Evolutionary conservation across 2,113 vertebrate species (phyloP), one percentile per base, ranked within the genome.

Genomic region (Oxygymnocypris stewartii): DNA sequence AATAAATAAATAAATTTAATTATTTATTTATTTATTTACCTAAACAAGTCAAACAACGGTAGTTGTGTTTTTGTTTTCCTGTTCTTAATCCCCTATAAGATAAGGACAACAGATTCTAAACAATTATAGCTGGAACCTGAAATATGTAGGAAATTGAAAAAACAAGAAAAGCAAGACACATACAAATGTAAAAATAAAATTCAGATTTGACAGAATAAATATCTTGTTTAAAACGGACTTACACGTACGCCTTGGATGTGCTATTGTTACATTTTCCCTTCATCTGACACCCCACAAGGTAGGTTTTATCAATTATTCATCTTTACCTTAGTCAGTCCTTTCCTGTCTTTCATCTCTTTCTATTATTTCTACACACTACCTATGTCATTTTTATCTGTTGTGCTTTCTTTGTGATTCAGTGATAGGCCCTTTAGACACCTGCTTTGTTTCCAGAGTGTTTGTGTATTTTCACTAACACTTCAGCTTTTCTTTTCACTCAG

Each of bases 371-470:
- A 40, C 23, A 25, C n/a, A 14, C 31, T 28, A 78, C 35, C 40
- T 44, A n/a, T 59, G 47, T 35, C 65, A 31, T 11, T 28, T 76
- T 28, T 23, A 28, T 69, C 11, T 10, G 11, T 40, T n/a, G 42
- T 69, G 20, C 31, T 71, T 54, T 25, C 77, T 79, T 80, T 54
- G 23, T 57, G 67, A 57, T 80, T 63, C 59, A 67, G 84, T 77
- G 57, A 61, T 77, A 49, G 37, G 65, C 23, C 77, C 25, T 37
- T 16, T 67, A n/a, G 57, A 49, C 42, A 51, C 2, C 42, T 31
- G 18, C 67, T 82, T 75, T 86, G 85, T 73, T 81, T 86, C 37
- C 73, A 54, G 40, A 74, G 69, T 65, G 69, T 44, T 51, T 82
- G 10, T 76, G 79, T 65, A 40, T 67, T 80, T 73, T 81, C 78